Base-by-base conservation (phyloP, 2,113 vertebrate species). In the Melanerpes aurifrons region DNA sequence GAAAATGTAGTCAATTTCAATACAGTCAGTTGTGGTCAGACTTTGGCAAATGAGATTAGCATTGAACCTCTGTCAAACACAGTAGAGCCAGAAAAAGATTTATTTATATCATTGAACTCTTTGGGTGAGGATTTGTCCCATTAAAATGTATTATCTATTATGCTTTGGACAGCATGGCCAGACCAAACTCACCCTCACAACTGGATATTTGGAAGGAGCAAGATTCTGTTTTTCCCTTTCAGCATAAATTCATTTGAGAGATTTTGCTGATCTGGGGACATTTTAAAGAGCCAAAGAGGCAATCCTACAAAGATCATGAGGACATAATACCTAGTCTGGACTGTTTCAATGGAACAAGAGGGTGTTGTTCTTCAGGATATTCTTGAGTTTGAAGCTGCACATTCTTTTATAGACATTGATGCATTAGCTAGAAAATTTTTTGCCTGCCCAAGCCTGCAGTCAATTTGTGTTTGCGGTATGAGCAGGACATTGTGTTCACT, bases 31-130 rank as follows among this genome's bases (percentile, higher is more conserved):
- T 2, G 2, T 92, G 75, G 89, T 91, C 89, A 93, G 82, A 58
- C 54, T 89, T 92, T 50, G 78, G 72, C 58, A 95, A 96, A 95
- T 92, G 76, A 89, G 91, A 95, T 96, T 92, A 96, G 87, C 93
- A 96, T 92, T 95, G 94, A 96, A 79, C 75, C 84, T 87, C 56
- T 86, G 91, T 89, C 91, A 91, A 93, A 93, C 84, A 96, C 15
- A 74, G 47, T 10, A 80, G 66, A 89, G 87, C 68, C 92, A 90
- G 84, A 61, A 91, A 86, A 92, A 92, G 87, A 92, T 91, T 95
- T 92, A 89, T 96, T 91, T 90, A 40, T 92, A 54, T 87, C 72
- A 87, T 28, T 89, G 64, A 89, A 82, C 57, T 87, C 48, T 87
- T 89, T 0, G 11, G 93, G 92, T 89, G 78, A 85, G 10, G 45